Base-by-base conservation (phyloP, 2,113 vertebrate species). In the Clupea harengus region DNA sequence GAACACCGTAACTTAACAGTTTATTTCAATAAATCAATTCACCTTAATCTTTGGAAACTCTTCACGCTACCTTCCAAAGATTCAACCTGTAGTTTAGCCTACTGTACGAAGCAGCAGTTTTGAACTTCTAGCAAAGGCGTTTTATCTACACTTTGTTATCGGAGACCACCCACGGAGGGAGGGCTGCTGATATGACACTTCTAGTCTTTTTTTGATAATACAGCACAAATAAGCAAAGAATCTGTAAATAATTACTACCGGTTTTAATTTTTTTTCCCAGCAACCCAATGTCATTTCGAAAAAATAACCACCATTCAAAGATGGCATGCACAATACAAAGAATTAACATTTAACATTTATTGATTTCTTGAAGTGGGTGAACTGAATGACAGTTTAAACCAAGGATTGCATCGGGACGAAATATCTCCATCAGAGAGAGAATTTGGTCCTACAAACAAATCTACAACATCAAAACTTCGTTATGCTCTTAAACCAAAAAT, bases 341-440 rank as follows among this genome's bases (percentile, higher is more conserved):
- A 89, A 86, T 64, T 88, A 84, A 45, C 93, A 90, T 91, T 92
- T 88, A 89, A 93, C 84, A 83, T 95, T 95, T 95, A 95, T 88
- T 91, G 78, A 88, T 93, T 67, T 67, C 93, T 82, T 87, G 89
- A 92, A 78, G 10, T 78, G 13, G 2, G 9, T 94, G 92, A 92
- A 90, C 81, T 90, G 87, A 92, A 95, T 92, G 93, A 92, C 88
- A 88, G 90, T 89, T 91, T 93, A 92, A 75, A 78, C 17, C 25
- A 82, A 85, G 47, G 82, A 82, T 85, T 83, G 88, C 86, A 78
- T 32, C 28, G 72, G 72, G 28, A 78, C 72, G 57, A 54, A 45
- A 64, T 86, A 67, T 87, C 90, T 93, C 93, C 94, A 94, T 90
- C 94, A 93, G 93, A 95, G 92, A 94, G 92, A 93, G 90, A 92